These are phyloP conservation scores for Anarsia innoxiella DNA, from an alignment of 2,888 invertebrate genomes.

Conservation along the genomic window DNA sequence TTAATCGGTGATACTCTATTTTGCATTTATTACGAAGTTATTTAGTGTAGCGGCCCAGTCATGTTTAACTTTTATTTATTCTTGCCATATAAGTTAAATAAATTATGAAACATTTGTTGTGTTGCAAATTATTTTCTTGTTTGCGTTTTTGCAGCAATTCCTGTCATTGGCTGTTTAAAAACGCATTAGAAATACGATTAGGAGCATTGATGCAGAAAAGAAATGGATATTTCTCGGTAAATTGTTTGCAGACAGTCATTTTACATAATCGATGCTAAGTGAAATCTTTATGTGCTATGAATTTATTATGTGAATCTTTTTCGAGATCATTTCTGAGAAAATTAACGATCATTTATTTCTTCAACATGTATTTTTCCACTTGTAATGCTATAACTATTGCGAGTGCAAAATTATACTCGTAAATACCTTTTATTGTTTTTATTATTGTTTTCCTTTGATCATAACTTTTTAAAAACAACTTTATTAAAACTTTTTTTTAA, in stretches of 20 bases:
- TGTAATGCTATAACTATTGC: too few species aligned
- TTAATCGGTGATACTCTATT: slow-evolving; percentile 21
- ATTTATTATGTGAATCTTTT: too few species aligned
- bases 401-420: too few species aligned
- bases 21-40: slow-evolving; percentile 29
- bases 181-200: slow-evolving; percentile 3
- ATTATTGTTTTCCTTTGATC: too few species aligned
- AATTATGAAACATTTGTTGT: slow-evolving; percentile 18
- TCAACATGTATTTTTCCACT: too few species aligned
- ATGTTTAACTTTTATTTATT: slow-evolving; percentile 39
- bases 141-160: background rate
- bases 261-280: slow-evolving; percentile 6
- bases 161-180: background rate
- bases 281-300: slow-evolving; percentile 2
- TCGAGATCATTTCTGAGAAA: too few species aligned
- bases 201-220: slow-evolving; percentile 2
- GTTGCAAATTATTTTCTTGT: background rate
- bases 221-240: slow-evolving; percentile 2
- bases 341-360: too few species aligned
- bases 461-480: too few species aligned
- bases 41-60: slow-evolving; percentile 21
- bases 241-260: slow-evolving; percentile 4
- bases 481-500: too few species aligned
- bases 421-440: too few species aligned
- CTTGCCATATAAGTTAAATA: slow-evolving; percentile 45